A percentile compares a stretch with the other conserved stretches of the same genome.
Evolutionary conservation across 2,888 invertebrate species (phyloP).

Genomic region (Lordiphosa andalusiaca): DNA sequence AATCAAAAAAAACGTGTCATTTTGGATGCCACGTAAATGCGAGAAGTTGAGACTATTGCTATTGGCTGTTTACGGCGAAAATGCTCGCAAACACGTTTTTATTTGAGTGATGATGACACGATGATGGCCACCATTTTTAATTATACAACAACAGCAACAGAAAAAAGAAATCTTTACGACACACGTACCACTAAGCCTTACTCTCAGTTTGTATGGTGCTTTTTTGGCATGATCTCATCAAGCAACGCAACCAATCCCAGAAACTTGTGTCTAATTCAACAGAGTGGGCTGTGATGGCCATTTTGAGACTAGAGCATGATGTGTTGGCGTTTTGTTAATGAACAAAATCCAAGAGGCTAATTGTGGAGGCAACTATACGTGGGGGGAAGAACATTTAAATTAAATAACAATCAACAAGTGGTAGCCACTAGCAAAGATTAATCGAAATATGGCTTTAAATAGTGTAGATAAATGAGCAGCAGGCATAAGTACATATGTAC

Average conservation of each 20-base stretch:
- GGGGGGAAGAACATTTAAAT: constrained; percentile 4
- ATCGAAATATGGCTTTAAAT: neutral
- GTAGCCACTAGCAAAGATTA: constrained; percentile 4
- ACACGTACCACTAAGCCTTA: constrained; percentile 7
- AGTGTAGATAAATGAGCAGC: constrained; percentile 2
- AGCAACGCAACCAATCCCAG: constrained; percentile 63
- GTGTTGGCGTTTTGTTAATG: constrained; percentile 51
- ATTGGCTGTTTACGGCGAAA: constrained; percentile 48
- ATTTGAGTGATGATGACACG: too few relatives aligned
- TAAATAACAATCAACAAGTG: constrained; percentile 14
- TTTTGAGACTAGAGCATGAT: constrained; percentile 41
- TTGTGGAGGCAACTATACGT: constrained; percentile 7
- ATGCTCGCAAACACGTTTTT: constrained; percentile 51
- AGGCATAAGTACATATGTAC: constrained; percentile 1
- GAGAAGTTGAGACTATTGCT: constrained; percentile 37
- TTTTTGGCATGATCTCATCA: constrained; percentile 63
- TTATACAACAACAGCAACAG: constrained; percentile 20
- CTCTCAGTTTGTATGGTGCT: constrained; percentile 29
- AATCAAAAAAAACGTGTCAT: constrained; percentile 52
- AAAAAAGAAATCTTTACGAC: constrained; percentile 33
- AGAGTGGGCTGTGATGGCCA: constrained; percentile 42
- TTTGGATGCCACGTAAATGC: constrained; percentile 45
- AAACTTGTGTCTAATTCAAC: neutral
- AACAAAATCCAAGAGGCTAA: constrained; percentile 6
- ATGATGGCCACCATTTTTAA: constrained; percentile 57